Conservation (phyloP, 2,888 invertebrate genomes). For the Cybosia mesomella region DNA sequence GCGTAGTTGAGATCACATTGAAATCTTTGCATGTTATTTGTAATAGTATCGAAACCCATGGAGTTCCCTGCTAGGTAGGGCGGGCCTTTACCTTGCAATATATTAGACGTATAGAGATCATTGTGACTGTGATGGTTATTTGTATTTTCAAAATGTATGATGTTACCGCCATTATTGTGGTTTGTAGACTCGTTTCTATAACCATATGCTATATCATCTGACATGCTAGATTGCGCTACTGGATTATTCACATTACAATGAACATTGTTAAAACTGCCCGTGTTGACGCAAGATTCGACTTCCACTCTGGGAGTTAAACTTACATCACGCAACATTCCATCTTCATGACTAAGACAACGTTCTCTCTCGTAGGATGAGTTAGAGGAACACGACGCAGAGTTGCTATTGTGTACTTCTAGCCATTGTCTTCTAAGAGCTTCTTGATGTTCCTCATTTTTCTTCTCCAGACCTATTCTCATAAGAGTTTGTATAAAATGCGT, state of each 20-base stretch:
- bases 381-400: constrained; percentile 66
- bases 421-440: constrained; percentile 82
- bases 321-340: constrained; percentile 84
- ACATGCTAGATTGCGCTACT: constrained; percentile 54
- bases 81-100: constrained; percentile 79
- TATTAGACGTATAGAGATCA: constrained; percentile 79
- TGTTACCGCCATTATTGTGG: constrained; percentile 71
- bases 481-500: constrained; percentile 99
- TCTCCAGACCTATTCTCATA: constrained; percentile 96
- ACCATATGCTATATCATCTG: constrained; percentile 63
- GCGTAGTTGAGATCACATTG: constrained; percentile 81
- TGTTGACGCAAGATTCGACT: constrained; percentile 89
- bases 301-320: constrained; percentile 86
- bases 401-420: constrained; percentile 74
- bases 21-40: constrained; percentile 78
- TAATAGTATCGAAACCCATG: constrained; percentile 71
- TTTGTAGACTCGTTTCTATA: constrained; percentile 81
- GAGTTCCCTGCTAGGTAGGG: constrained; percentile 67
- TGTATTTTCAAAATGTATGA: constrained; percentile 76
- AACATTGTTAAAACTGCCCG: constrained; percentile 89
- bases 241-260: constrained; percentile 87
- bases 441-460: constrained; percentile 90
- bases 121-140: constrained; percentile 76
- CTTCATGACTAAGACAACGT: constrained; percentile 72
- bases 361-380: constrained; percentile 75